Conservation (phyloP, 35 echinoderm and acorn worm species). For the Strongylocentrotus purpuratus region DNA sequence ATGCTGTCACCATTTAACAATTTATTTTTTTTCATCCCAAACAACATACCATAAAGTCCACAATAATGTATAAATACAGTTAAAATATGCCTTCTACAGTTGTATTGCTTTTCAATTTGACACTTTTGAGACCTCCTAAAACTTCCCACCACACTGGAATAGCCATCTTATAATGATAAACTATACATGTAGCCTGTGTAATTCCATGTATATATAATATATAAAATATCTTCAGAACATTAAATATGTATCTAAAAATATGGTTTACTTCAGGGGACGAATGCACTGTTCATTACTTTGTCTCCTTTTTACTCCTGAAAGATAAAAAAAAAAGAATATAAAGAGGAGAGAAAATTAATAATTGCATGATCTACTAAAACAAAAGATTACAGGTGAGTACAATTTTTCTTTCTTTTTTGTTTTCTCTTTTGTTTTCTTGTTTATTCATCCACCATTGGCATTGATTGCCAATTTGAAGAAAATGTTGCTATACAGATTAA, state of each 20-base stretch:
- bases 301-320: background rate
- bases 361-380: too few species aligned
- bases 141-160: background rate
- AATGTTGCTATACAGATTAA: too few species aligned
- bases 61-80: background rate
- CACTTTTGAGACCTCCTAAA: background rate
- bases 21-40: too few species aligned
- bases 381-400: too few species aligned
- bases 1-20: too few species aligned
- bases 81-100: background rate
- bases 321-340: background rate
- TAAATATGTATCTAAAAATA: background rate
- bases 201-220: conserved; percentile 5
- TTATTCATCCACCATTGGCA: too few species aligned
- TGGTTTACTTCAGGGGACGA: background rate
- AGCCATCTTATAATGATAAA: background rate
- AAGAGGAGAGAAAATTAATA: background rate
- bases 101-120: background rate
- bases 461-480: too few species aligned
- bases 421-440: too few species aligned
- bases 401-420: too few species aligned
- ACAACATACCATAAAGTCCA: too few species aligned
- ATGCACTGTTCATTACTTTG: background rate
- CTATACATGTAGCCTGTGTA: background rate
- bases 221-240: background rate